phyloP scores from a whole-genome alignment of 1,140 invertebrate species.

The Drosophila kanapiae region DNA sequence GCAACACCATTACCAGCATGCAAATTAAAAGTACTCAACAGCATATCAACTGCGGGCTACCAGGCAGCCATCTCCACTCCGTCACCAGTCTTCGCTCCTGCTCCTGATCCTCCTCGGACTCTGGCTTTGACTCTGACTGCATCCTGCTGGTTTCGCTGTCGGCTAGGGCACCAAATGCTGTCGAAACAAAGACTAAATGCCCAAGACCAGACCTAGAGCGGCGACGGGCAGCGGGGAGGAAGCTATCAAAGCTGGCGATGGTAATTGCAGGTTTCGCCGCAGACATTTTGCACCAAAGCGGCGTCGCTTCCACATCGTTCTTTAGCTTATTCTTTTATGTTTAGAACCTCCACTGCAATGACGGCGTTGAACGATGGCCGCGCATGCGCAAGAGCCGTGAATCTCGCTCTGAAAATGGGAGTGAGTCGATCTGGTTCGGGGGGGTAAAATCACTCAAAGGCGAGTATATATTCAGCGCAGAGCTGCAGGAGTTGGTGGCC shows the following conservation, averaged over 20 bases:
- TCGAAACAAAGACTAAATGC: conserved; percentile 82
- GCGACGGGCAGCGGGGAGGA: conserved; percentile 19
- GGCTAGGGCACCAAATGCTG: conserved; percentile 58
- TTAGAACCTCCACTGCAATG: conserved; percentile 13
- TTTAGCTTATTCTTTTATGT: conserved; percentile 1
- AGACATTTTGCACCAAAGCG: conserved; percentile 83
- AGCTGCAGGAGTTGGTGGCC: conserved; percentile 8
- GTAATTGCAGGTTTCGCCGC: conserved; percentile 83
- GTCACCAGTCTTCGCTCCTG: not conserved
- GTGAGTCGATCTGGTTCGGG: conserved; percentile 38
- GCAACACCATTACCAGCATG: conserved; percentile 83
- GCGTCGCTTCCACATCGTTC: conserved; percentile 19
- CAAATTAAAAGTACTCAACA: conserved; percentile 84
- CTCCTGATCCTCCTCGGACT: not conserved
- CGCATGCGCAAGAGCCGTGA: conserved; percentile 65
- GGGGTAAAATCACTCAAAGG: conserved; percentile 44
- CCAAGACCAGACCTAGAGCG: conserved; percentile 71
- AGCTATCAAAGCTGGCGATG: conserved; percentile 84
- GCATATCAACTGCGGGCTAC: conserved; percentile 77
- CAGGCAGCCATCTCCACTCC: conserved; percentile 56
- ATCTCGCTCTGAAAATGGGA: conserved; percentile 52
- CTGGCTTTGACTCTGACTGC: conserved; percentile 22
- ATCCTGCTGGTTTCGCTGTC: conserved; percentile 47
- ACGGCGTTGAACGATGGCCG: conserved; percentile 69
- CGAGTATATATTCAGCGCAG: conserved; percentile 6